A percentile compares a stretch with the other conserved stretches of the same genome.
phyloP scores from a whole-genome alignment of 2,113 vertebrate species.

The Meles meles region DNA sequence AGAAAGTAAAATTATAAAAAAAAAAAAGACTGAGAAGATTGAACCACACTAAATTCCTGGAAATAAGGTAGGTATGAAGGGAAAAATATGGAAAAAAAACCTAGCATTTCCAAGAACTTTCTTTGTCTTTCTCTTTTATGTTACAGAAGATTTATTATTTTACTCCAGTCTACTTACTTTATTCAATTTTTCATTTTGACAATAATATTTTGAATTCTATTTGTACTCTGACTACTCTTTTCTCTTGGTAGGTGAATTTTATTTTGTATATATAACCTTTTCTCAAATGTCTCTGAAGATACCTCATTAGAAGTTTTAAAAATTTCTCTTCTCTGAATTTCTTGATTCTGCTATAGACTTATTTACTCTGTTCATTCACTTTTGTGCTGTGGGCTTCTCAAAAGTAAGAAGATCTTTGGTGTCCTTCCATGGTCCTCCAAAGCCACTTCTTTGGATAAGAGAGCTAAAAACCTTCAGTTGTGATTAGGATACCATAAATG shows the following conservation, averaged over 20 bases:
- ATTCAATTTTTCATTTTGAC: not conserved
- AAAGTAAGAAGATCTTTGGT: not conserved
- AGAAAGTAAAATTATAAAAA: not conserved
- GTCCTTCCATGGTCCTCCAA: not conserved
- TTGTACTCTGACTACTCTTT: not conserved
- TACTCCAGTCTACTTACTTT: not conserved
- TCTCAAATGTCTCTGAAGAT: not conserved
- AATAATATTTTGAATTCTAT: not conserved
- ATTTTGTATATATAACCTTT: not conserved
- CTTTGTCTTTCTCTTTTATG: not conserved
- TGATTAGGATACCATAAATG: not conserved
- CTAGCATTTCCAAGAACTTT: not conserved
- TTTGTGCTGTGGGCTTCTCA: not conserved
- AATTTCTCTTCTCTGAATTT: slow-evolving; percentile 5
- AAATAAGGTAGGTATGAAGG: not conserved
- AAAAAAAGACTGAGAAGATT: not conserved
- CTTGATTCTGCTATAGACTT: not conserved
- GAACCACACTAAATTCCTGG: not conserved
- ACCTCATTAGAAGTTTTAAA: not conserved
- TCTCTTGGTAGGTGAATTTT: not conserved
- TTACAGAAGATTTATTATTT: not conserved
- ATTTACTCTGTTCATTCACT: not conserved
- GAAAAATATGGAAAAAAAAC: not conserved
- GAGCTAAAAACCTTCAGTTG: not conserved
- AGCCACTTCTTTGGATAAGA: not conserved